Evolutionary conservation across 2,888 invertebrate genomes (phyloP).

Genomic region (Drepanosiphum platanoidis): DNA sequence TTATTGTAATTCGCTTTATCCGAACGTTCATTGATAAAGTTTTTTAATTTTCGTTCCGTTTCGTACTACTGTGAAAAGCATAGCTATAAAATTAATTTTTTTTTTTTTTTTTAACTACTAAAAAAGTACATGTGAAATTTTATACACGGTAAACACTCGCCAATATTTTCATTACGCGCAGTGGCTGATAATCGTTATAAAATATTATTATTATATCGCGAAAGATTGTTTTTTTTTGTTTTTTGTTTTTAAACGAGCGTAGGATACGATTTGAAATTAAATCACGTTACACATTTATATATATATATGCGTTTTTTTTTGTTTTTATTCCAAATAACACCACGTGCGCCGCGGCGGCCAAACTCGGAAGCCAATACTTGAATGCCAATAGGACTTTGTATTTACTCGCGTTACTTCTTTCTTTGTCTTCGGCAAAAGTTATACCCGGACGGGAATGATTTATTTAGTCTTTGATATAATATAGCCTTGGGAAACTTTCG

Average conservation of each 20-base stretch:
- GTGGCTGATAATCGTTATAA: not conserved
- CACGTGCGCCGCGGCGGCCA: not conserved
- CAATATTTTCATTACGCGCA: no score
- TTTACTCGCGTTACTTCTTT: constrained; percentile 40
- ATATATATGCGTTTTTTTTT: not conserved
- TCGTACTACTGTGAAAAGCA: no score
- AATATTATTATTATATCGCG: not conserved
- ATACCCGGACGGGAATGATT: constrained; percentile 17
- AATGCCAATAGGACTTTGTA: constrained; percentile 38
- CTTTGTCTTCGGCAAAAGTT: constrained; percentile 44
- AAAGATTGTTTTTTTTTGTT: not conserved
- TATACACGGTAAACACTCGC: no score
- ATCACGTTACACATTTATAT: not conserved
- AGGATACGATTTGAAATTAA: not conserved
- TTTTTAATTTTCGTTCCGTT: no score
- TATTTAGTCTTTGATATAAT: constrained; percentile 53
- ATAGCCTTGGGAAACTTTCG: constrained; percentile 15
- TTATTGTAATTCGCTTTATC: not conserved
- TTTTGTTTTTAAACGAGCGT: no score
- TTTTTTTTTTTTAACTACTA: no score
- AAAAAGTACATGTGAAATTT: no score
- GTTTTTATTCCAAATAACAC: not conserved
- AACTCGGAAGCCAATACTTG: constrained; percentile 19
- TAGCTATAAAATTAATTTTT: no score
- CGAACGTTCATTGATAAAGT: no score